Conservation (phyloP, 2,113 vertebrate species). For the Hyperoodon ampullatus region DNA sequence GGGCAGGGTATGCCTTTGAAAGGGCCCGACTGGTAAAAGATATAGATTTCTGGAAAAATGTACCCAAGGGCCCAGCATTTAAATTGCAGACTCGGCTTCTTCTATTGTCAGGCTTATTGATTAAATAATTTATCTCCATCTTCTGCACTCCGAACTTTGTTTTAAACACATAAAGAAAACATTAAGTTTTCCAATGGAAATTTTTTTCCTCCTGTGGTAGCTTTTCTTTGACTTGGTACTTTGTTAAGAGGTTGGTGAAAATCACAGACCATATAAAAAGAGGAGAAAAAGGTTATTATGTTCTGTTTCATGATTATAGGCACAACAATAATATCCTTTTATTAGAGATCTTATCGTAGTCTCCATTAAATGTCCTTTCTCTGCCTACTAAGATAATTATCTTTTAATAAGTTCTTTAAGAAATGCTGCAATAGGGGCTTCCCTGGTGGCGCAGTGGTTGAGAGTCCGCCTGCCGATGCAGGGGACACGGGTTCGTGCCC, state of each 20-base stretch:
- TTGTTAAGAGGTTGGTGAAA: conserved; percentile 28
- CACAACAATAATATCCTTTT: background rate
- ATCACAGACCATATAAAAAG: background rate
- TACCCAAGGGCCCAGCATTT: background rate
- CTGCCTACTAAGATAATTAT: background rate
- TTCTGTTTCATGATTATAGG: background rate
- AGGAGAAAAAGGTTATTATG: background rate
- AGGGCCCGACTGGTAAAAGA: background rate
- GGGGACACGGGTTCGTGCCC: too few relatives aligned
- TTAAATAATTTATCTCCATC: background rate
- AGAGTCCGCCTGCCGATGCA: too few relatives aligned
- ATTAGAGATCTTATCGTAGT: background rate
- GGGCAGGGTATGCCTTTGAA: background rate
- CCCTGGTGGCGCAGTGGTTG: too few relatives aligned
- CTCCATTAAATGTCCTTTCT: background rate
- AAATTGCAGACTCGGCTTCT: background rate
- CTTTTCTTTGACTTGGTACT: background rate
- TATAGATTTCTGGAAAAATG: background rate
- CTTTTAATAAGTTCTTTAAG: conserved; percentile 33
- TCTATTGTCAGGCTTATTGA: background rate
- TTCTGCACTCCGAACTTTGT: background rate
- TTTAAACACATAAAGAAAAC: background rate
- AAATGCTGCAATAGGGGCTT: background rate
- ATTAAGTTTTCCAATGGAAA: background rate
- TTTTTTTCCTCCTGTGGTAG: background rate